These are phyloP conservation scores for Sternotherus odoratus DNA, from an alignment of 2,797 vertebrate genomes.

Conservation along the genomic window DNA sequence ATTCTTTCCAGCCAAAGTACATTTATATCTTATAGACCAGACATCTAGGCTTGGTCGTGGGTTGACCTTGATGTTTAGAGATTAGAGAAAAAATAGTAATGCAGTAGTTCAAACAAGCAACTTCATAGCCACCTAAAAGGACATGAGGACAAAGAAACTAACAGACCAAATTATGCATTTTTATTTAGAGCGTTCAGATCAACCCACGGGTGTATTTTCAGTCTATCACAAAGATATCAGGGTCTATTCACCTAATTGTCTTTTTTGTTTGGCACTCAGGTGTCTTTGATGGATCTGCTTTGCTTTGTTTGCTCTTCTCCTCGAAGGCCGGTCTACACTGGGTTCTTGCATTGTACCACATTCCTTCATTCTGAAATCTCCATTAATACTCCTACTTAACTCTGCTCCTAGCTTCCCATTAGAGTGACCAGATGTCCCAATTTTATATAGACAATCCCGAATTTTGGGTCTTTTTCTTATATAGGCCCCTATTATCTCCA, in stretches of 20 bases:
- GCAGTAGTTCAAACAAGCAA: background rate
- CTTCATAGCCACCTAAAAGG: background rate
- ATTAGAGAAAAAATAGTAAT: conserved; percentile 4
- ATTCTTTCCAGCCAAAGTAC: conserved; percentile 46
- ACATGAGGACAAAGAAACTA: background rate
- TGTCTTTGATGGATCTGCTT: background rate
- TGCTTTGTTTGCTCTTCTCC: background rate
- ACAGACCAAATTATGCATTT: background rate
- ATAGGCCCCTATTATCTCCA: too few relatives aligned
- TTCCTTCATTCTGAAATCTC: background rate
- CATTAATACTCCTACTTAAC: background rate
- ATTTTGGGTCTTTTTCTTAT: too few relatives aligned
- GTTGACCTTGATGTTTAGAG: conserved; percentile 49
- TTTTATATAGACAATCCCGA: too few relatives aligned
- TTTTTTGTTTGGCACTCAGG: background rate
- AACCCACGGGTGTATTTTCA: background rate
- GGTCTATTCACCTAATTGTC: background rate
- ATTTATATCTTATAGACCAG: conserved; percentile 29
- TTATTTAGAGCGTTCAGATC: background rate
- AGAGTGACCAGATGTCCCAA: too few relatives aligned
- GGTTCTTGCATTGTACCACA: background rate
- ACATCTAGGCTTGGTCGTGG: conserved; percentile 31
- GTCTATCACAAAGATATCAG: background rate
- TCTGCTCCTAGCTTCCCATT: background rate
- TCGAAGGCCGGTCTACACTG: background rate